Evolutionary conservation across 2,888 invertebrate genomes (phyloP), one percentile per base, ranked within the genome.

Genomic region (Xiphydria camelus): DNA sequence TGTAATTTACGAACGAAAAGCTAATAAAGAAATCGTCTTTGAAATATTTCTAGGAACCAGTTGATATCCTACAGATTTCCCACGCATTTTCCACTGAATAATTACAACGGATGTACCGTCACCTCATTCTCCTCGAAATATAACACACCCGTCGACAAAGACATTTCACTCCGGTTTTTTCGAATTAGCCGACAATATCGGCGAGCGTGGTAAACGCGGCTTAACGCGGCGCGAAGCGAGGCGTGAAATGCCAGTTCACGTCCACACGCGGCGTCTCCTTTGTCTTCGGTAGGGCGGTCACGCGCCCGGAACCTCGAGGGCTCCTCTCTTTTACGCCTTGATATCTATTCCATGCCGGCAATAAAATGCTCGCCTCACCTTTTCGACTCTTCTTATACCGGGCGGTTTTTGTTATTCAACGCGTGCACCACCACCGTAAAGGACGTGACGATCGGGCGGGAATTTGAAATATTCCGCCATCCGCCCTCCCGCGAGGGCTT

Each of bases 221-320:
- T 22, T 29, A 36, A 37, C 33, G 26, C 41, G 23, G 45, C 22
- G 33, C 26, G 34, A 35, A 22, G 36, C 33, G 45, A 38, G 32
- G 19, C 31, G 36, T 36, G 36, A 41, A 41, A 23, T 33, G 17
- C 44, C 45, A 38, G 33, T 12, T 10, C n/a, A 22, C 33, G 15
- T 15, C 25, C 23, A 41, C 41, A 41, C 19, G 48, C 38, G 10
- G 22, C 21, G 26, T 26, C 10, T 14, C 10, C 14, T 26, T 10
- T 26, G 26, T 26, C 10, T 26, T 26, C 10, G 12, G 26, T 26
- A 26, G 6, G 26, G 14, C 26, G 14, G 26, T 26, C 26, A 26
- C 26, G 26, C 26, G 10, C 26, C 10, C 12, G 7, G 10, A 26
- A 26, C 26, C 26, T 26, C 26, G 14, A 14, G 26, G 10, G 10